Base-by-base conservation (phyloP, 2,888 invertebrate genomes). In the Heteromurus nitidus region DNA sequence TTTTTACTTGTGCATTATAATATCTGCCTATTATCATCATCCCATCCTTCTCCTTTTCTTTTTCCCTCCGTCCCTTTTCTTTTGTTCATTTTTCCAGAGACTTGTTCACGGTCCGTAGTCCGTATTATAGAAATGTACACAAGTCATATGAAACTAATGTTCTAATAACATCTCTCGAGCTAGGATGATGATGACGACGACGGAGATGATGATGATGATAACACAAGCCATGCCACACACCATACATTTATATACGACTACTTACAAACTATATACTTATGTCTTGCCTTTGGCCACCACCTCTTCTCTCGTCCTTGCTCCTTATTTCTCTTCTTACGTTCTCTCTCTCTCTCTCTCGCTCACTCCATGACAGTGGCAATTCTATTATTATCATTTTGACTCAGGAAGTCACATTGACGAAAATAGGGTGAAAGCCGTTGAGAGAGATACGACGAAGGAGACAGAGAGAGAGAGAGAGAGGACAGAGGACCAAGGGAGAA, bases 311-410 rank as follows among this genome's bases (percentile, higher is more conserved):
- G 62, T 50, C 50, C 62, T 24, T 36, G 7, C 26, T 22, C 24
- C 55, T 16, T 55, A 9, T 26, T n/a, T n/a, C n/a, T n/a, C n/a
- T n/a, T 30, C 55, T 55, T 50, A 16, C n/a, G 3, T n/a, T n/a
- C 18, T 50, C 20, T 50, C 20, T 50, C 50, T 62, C 20, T 28
- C 64, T 60, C 44, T 72, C 72, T 44, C 42, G 18, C 72, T 60
- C 26, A 36, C 18, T 72, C 72, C 65, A 50, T 65, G 65, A 74
- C 74, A 74, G 65, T 74, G 64, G 65, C 65, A 65, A 65, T 74
- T 65, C 74, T 50, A 74, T 74, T 74, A 74, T 74, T 74, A 74
- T 74, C 74, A 16, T 65, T 70, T 74, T 74, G 64, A 74, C 74
- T 74, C 65, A 73, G 74, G 53, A 74, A 74, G 74, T 74, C 65